Evolutionary conservation across 2,113 vertebrate genomes (phyloP).

Genomic region (Brachypteracias leptosomus): DNA sequence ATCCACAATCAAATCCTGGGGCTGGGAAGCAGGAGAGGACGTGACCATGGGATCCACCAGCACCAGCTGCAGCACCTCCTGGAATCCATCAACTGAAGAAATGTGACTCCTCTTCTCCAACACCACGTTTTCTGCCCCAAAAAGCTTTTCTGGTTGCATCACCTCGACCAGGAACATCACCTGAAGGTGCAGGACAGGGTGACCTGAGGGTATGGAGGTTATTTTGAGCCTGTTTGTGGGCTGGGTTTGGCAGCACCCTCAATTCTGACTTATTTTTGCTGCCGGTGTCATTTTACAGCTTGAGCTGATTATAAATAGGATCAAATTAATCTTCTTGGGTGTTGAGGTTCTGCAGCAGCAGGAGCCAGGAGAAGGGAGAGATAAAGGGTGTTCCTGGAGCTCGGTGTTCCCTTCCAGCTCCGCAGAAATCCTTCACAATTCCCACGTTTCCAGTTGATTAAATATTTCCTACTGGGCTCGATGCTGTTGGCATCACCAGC

Average conservation of each 20-base stretch:
- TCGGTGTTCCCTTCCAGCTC: fast-evolving
- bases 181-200: fast-evolving
- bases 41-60: fast-evolving
- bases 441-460: fast-evolving
- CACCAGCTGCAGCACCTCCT: neutral
- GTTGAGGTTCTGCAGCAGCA: fast-evolving
- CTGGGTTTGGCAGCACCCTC: fast-evolving
- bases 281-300: fast-evolving
- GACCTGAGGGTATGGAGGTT: fast-evolving
- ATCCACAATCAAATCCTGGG: too few species aligned
- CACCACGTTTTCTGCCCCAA: neutral
- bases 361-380: neutral
- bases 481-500: fast-evolving
- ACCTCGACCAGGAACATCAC: fast-evolving
- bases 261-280: neutral
- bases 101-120: neutral
- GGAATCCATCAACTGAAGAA: fast-evolving
- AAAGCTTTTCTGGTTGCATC: fast-evolving
- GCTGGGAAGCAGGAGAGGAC: neutral
- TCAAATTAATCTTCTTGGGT: neutral
- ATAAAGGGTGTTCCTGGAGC: neutral
- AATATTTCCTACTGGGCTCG: fast-evolving
- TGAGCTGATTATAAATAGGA: fast-evolving
- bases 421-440: neutral
- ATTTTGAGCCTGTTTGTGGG: neutral